Evolutionary conservation across 2,797 vertebrate species (phyloP).

Genomic region (Gymnothorax reevesii): DNA sequence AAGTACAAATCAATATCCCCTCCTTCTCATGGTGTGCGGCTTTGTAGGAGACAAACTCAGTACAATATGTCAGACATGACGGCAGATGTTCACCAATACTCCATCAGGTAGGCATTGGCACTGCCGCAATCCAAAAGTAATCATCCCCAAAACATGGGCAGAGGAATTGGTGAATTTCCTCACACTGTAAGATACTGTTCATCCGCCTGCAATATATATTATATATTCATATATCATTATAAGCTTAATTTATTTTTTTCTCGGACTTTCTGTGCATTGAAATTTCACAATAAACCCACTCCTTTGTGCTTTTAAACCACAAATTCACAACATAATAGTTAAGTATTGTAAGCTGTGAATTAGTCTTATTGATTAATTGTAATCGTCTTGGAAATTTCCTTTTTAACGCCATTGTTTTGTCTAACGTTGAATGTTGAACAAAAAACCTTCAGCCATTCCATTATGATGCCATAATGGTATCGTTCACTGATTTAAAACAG

Average conservation of each 20-base stretch:
- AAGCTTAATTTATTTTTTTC: no score
- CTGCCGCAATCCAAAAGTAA: background rate
- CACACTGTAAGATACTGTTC: background rate
- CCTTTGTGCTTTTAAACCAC: background rate
- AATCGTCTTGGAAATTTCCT: background rate
- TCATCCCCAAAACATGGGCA: background rate
- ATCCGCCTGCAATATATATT: background rate
- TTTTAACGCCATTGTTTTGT: background rate
- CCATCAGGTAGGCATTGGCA: background rate
- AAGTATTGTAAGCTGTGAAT: background rate
- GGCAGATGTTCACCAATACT: background rate
- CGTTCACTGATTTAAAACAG: background rate
- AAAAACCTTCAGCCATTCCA: background rate
- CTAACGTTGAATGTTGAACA: background rate
- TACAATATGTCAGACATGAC: background rate
- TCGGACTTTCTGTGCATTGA: background rate
- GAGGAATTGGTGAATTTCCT: background rate
- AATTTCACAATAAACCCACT: background rate
- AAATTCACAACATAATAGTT: background rate
- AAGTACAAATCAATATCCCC: slow-evolving; percentile 7
- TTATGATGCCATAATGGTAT: background rate
- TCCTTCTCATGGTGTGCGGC: background rate
- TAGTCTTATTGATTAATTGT: background rate
- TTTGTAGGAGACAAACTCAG: background rate
- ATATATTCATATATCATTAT: background rate